Conservation (phyloP, 2,888 invertebrate genomes). For the Dasysyrphus albostriatus region DNA sequence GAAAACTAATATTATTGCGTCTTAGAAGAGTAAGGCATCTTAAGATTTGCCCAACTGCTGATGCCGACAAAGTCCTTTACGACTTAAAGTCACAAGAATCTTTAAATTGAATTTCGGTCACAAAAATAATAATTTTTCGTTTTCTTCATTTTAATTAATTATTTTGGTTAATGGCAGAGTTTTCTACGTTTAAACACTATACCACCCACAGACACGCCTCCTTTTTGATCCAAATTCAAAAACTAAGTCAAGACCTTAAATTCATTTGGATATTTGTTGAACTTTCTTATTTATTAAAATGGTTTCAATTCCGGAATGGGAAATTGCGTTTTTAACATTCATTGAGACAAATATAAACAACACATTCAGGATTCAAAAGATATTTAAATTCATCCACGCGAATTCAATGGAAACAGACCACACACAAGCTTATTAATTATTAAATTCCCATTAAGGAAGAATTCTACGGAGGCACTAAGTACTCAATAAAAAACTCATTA, state of each 20-base stretch:
- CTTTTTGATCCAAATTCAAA: not conserved
- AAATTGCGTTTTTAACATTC: not conserved
- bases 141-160: too few species aligned
- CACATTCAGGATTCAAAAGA: not conserved
- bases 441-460: not conserved
- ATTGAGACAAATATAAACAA: not conserved
- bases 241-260: not conserved
- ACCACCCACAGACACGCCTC: not conserved
- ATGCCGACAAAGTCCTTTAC: too few species aligned
- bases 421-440: conserved; percentile 1
- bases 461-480: not conserved
- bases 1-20: too few species aligned
- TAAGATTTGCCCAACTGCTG: too few species aligned
- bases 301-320: not conserved
- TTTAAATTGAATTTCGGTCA: too few species aligned
- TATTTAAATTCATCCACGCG: not conserved
- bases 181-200: not conserved
- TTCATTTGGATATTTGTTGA: not conserved
- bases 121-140: too few species aligned
- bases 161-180: not conserved
- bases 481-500: not conserved
- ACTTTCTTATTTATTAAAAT: not conserved
- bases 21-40: too few species aligned
- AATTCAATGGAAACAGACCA: not conserved
- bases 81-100: too few species aligned